Evolutionary conservation across 1,140 invertebrate genomes (phyloP), one percentile per base, ranked within the genome.

Genomic region (Anadara kagoshimensis): DNA sequence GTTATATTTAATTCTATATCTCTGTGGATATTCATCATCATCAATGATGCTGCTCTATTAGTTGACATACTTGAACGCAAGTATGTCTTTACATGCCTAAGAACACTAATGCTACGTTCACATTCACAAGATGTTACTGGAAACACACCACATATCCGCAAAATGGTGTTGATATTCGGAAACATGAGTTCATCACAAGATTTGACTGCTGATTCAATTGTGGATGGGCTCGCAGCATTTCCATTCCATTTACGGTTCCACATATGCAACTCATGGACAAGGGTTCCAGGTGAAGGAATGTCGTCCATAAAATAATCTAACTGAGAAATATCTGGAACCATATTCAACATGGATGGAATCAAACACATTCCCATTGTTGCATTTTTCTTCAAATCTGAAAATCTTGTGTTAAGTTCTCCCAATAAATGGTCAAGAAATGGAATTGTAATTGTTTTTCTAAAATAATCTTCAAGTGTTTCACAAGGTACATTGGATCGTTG

Each of bases 391-490:
- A 66, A 36, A 56, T 56, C 51, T 10, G 20, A 36, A 56, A 57
- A 67, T 20, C 65, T 54, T 18, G 5, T 26, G 14, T 56, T 56
- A 51, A 67, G 56, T 45, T 67, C 53, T 20, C 18, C 14, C 5
- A 67, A 18, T 2, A 67, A 29, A 29, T 67, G 53, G 18, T 67
- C 65, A 1, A 67, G 53, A 7, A 67, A 20, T 22, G 65, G 65
- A 22, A 58, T 58, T 18, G 51, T 22, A 29, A 67, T 56, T 22
- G 43, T 24, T 24, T 58, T 67, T 43, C 47, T 67, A 22, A 44
- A 57, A 16, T 67, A 45, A 12, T 43, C 54, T 36, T 67, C 65
- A 44, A 29, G 5, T 41, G 53, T 44, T 18, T 67, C 49, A 49
- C 20, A 18, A 3, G 65, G 53, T 4, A 57, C 41, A 44, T 57